Base-by-base conservation (phyloP, 1,140 invertebrate species). In the Cyclargus thomasi region DNA sequence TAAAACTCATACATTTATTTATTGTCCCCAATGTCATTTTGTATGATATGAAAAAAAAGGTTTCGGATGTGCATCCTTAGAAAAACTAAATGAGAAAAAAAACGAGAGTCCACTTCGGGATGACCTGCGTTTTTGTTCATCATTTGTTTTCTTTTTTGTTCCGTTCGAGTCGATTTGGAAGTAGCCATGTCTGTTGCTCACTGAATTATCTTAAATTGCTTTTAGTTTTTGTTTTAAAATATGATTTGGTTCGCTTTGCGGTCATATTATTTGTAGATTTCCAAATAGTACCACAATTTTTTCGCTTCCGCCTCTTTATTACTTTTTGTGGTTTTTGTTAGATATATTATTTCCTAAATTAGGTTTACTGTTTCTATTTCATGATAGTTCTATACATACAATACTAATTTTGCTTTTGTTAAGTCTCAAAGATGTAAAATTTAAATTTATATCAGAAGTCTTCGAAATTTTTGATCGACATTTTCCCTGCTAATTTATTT, bases 91-190 rank as follows among this genome's bases (percentile, higher is more conserved):
- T 78, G 78, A 85, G 8, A 8, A 47, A 47, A 47, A 47, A 47
- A 47, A 16, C 10, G 77, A 35, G 80, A 83, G 78, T 81, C 84
- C 76, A 82, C 76, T 72, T 75, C 82, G 81, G 86, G 86, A 89
- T 89, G 88, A 89, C 85, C 88, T 84, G 86, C 81, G 85, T 90
- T 90, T 90, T 90, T 89, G 82, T 90, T 77, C 82, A 83, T 75
- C 82, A 83, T 88, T 90, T 90, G 85, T 88, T 88, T 85, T 90
- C 81, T 81, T 90, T 90, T 90, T 90, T 89, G 86, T 89, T 85
- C 83, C 83, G 82, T 86, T 89, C 82, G 84, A 86, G 84, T 88
- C 88, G 86, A 90, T 89, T 90, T 90, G 80, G 84, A 88, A 89
- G 86, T 88, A 90, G 86, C 88, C 81, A 85, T 85, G 84, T 85